Percentiles rank a stretch among this genome's conserved stretches.
Conservation (phyloP, 2,797 vertebrate species). For the Alauda arvensis region DNA sequence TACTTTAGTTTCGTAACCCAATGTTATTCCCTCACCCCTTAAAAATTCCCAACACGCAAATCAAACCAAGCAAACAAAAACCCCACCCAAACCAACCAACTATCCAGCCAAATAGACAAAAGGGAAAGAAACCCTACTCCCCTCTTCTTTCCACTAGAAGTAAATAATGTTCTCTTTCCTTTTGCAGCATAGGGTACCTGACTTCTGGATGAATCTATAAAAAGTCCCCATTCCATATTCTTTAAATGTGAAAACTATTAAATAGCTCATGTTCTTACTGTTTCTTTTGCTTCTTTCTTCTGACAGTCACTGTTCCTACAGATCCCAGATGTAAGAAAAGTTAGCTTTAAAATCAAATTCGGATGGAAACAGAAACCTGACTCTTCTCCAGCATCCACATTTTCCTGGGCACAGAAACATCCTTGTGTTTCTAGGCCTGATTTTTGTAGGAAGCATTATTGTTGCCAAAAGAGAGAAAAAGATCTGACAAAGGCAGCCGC, state of each 20-base stretch:
- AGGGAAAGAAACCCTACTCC: fast-evolving
- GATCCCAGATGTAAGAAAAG: neutral
- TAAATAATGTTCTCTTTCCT: neutral
- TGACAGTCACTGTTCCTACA: neutral
- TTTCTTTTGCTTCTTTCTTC: neutral
- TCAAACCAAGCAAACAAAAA: neutral
- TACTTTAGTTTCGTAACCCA: neutral
- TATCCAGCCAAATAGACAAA: neutral
- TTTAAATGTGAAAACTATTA: neutral
- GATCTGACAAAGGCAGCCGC: neutral
- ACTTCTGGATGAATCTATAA: neutral
- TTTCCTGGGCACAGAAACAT: neutral
- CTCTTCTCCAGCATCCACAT: neutral
- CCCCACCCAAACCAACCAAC: neutral
- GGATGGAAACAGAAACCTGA: neutral
- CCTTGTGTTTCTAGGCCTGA: neutral
- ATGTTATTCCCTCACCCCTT: neutral
- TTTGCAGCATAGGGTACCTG: neutral
- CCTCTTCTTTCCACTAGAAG: neutral
- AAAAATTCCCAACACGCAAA: neutral
- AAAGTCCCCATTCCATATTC: neutral
- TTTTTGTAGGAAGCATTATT: neutral
- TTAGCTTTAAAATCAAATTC: neutral
- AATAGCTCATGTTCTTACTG: neutral
- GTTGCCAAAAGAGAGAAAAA: neutral